Base-by-base conservation (phyloP, 2,113 vertebrate species). In the Theristicus caerulescens region DNA sequence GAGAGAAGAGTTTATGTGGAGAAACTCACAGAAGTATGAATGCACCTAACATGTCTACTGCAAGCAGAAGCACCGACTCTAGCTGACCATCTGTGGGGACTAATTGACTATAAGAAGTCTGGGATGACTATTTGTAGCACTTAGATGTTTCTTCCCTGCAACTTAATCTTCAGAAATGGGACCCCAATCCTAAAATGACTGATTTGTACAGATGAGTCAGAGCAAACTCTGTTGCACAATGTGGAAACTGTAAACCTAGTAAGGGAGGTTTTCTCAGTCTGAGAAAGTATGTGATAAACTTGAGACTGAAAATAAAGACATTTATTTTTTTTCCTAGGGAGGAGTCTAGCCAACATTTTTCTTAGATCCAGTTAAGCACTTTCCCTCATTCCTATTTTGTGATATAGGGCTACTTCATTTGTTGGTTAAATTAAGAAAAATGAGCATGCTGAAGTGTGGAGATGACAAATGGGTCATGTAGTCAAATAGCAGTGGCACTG, bases 201-300 rank as follows among this genome's bases (percentile, higher is more conserved):
- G 80, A 83, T 78, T 69, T 82, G 38, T 71, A 29, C 49, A 44
- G 40, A 86, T 94, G 77, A 95, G 59, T 93, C 91, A 91, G 72
- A 95, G 71, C 20, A 89, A 89, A 66, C 25, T 66, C 20, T 26
- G 29, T 83, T 93, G 55, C 86, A 64, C 79, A 46, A 70, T 61
- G 32, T 96, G 81, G 84, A 66, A 89, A 66, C 66, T 77, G 61
- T 58, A 91, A 94, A 70, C 34, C 72, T 59, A 26, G 34, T 16
- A 73, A 66, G 55, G 55, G 64, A 81, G 40, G 34, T 61, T 88
- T 94, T 77, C 34, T 86, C 91, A 66, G 44, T 70, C 44, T 76
- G 66, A 77, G 82, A 85, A 94, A 92, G 36, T 32, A 44, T 78
- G 59, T 59, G 89, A 86, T 88, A 77, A 86, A 84, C 31, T 38